Conservation (phyloP, 2,113 vertebrate genomes). For the Mastomys natalensis region DNA sequence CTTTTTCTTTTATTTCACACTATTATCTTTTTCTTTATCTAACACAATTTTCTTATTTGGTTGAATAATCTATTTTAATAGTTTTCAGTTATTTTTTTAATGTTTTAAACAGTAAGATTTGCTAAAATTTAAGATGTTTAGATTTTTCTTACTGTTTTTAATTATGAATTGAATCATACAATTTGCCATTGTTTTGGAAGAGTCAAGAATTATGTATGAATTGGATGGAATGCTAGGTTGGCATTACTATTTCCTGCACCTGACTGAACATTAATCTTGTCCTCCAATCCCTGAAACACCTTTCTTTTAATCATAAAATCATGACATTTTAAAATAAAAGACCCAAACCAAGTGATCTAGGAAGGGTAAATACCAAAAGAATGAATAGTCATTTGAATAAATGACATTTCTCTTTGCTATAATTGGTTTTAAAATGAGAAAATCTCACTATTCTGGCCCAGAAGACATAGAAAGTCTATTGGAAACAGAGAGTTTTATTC, state of each 20-base stretch:
- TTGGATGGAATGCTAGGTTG: background rate
- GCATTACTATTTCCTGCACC: no score
- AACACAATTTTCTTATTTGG: background rate
- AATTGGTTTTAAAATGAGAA: background rate
- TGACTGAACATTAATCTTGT: no score
- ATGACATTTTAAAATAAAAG: background rate
- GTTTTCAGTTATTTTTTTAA: background rate
- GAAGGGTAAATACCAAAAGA: background rate
- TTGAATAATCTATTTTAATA: background rate
- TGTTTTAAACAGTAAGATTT: background rate
- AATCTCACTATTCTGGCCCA: background rate
- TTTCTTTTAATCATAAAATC: background rate
- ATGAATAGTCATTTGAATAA: background rate
- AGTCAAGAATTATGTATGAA: background rate
- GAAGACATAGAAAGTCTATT: background rate
- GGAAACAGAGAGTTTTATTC: background rate
- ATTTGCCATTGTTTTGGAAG: background rate
- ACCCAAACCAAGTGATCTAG: background rate
- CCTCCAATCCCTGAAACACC: no score
- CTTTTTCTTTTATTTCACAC: background rate
- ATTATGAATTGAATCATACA: background rate
- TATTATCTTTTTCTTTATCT: background rate
- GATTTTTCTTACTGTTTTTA: background rate
- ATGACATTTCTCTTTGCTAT: background rate
- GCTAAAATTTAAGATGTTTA: background rate